Percentiles rank a stretch among this genome's conserved stretches.
Evolutionary conservation across 2,797 vertebrate genomes (phyloP).

Genomic region (Odontamblyopus rebecca): DNA sequence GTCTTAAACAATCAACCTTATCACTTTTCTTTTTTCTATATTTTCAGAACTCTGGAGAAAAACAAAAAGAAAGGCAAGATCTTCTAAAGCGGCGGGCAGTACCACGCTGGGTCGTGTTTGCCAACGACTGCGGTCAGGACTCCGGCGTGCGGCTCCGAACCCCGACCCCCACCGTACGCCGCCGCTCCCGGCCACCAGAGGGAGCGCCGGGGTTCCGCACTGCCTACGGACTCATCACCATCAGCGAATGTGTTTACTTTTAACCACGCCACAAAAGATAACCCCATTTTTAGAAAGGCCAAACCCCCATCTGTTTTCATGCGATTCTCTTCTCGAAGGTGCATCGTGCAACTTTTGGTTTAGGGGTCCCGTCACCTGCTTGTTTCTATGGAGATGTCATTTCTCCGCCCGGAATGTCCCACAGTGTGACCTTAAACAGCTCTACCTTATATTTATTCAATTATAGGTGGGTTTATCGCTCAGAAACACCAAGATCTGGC

Average conservation of each 20-base stretch:
- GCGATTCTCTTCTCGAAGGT: neutral
- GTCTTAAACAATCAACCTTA: neutral
- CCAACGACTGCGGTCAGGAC: constrained; percentile 88
- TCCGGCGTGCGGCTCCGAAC: constrained; percentile 80
- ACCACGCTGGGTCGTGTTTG: constrained; percentile 79
- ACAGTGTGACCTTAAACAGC: no score
- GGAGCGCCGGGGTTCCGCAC: constrained; percentile 38
- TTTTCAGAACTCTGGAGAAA: constrained; percentile 95
- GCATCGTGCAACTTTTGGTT: no score
- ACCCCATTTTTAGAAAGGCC: constrained; percentile 81
- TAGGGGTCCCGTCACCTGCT: no score
- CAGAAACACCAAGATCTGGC: no score
- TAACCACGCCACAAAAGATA: constrained; percentile 60
- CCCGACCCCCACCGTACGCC: constrained; percentile 48
- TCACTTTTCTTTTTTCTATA: neutral
- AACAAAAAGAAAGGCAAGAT: constrained; percentile 99
- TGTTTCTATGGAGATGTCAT: no score
- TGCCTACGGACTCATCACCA: constrained; percentile 73
- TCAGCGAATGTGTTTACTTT: constrained; percentile 66
- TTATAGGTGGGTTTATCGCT: no score
- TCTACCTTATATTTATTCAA: no score
- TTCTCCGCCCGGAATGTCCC: no score
- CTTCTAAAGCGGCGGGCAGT: constrained; percentile 85
- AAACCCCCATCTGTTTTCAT: constrained; percentile 72
- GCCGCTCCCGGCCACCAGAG: constrained; percentile 77